phyloP scores from a whole-genome alignment of 92 coral and sea anemone species.

The Epizoanthus scotinus region DNA sequence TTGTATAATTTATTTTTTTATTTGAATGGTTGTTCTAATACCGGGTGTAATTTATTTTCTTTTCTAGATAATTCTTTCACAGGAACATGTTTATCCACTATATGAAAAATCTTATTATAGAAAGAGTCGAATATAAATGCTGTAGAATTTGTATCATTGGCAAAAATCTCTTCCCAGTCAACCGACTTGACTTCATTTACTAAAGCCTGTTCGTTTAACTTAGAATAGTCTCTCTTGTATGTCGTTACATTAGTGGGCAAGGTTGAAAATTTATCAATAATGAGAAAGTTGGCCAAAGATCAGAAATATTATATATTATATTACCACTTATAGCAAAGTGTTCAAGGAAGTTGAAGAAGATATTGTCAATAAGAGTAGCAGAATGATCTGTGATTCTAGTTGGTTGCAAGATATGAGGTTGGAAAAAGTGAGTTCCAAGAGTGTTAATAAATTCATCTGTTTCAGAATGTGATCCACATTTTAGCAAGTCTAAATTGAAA shows the following conservation, averaged over 20 bases:
- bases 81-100: slow-evolving; percentile 49
- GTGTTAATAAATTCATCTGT: not conserved
- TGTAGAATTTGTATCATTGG: slow-evolving; percentile 13
- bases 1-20: slow-evolving; percentile 31
- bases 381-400: no score
- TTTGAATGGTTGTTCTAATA: slow-evolving; percentile 39
- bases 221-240: slow-evolving; percentile 43
- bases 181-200: slow-evolving; percentile 6
- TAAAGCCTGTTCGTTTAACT: slow-evolving; percentile 20
- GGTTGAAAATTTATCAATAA: slow-evolving; percentile 37
- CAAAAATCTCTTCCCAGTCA: slow-evolving; percentile 26
- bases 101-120: slow-evolving; percentile 21
- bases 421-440: slow-evolving; percentile 30
- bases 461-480: not conserved
- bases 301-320: slow-evolving; percentile 32
- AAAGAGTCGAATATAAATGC: slow-evolving; percentile 45
- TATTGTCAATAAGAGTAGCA: no score
- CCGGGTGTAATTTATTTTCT: slow-evolving; percentile 44
- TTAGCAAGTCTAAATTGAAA: slow-evolving; percentile 31
- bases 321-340: slow-evolving; percentile 52
- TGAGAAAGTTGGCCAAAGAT: slow-evolving; percentile 48
- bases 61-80: slow-evolving; percentile 35
- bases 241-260: slow-evolving; percentile 29
- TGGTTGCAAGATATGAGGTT: no score
- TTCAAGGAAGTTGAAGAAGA: no score